These are phyloP conservation scores for Amblyopsis rosae DNA, from an alignment of 2,113 vertebrate species.

Conservation along the genomic window DNA sequence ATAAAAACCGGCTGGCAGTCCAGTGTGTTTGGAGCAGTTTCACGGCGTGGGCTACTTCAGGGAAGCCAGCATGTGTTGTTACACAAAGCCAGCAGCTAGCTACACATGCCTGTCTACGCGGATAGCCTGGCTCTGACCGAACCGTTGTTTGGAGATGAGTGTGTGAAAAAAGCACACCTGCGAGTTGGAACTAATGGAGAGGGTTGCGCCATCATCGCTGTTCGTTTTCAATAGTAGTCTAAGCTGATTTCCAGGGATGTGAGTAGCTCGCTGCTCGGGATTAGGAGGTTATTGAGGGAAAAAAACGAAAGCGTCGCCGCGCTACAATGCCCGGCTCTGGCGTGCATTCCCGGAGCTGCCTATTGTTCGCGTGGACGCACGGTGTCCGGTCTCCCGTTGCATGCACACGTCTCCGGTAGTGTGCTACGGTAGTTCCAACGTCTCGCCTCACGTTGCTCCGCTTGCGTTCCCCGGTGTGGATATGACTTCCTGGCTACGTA, in stretches of 20 bases:
- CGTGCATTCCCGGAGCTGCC: constrained; percentile 46
- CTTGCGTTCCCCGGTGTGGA: constrained; percentile 50
- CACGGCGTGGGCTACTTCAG: constrained; percentile 39
- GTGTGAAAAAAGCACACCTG: constrained; percentile 58
- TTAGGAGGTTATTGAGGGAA: constrained; percentile 58
- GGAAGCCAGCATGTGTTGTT: constrained; percentile 26
- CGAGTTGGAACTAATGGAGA: constrained; percentile 53
- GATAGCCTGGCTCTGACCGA: no score
- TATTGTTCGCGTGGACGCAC: constrained; percentile 66
- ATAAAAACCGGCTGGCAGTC: constrained; percentile 36
- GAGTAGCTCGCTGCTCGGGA: constrained; percentile 55
- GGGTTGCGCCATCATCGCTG: constrained; percentile 30
- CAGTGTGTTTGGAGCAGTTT: background rate
- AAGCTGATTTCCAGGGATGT: constrained; percentile 66
- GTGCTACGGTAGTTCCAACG: constrained; percentile 15
- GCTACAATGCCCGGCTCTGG: constrained; percentile 59
- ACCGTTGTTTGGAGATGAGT: background rate
- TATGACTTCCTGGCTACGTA: constrained; percentile 76
- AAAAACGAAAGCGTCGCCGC: constrained; percentile 10
- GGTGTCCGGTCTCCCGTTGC: constrained; percentile 34
- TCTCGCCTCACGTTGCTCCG: constrained; percentile 45
- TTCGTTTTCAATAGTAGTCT: constrained; percentile 52
- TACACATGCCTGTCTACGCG: no score
- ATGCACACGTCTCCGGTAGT: constrained; percentile 27
- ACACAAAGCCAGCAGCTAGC: background rate